Base-by-base conservation (phyloP, 2,113 vertebrate species). In the Oriolus oriolus region DNA sequence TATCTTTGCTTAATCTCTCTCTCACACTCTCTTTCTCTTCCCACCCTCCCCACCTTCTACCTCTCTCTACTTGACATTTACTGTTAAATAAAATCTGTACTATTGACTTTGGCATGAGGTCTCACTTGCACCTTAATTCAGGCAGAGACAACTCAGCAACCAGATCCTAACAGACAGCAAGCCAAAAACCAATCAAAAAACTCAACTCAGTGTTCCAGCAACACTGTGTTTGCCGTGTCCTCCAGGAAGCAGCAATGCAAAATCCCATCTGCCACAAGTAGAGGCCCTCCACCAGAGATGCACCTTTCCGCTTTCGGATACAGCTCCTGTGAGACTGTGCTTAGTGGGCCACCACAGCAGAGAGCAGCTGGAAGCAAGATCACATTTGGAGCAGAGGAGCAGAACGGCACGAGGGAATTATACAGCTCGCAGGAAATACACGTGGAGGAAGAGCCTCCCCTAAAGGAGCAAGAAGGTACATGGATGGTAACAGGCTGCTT, bases 161-260 rank as follows among this genome's bases (percentile, higher is more conserved):
- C 31, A 33, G 17, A 68, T 52, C 11, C 33, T 59, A 35, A 42
- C 17, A 21, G 44, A 68, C 1, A 91, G 31, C 17, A 78, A 73
- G 31, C 14, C 19, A 59, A 90, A 84, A 84, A 12, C 0, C 20
- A 64, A 35, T 10, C 6, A 21, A 41, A 89, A 60, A 59, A 2
- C 39, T 45, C 45, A 21, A 3, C 30, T 18, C 65, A 75, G 42
- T 1, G 0, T 44, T 53, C 45, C 31, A 84, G 28, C 63, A 87
- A 59, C 27, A 24, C 20, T 0, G 0, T 15, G 11, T 84, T 81
- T 84, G 33, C 47, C 0, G 0, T 11, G 33, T 42, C 23, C 60
- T 70, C 33, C 47, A 44, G 60, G 24, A 59, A 73, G 59, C 33
- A 89, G 23, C 35, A 44, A 44, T 60, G 35, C 39, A 63, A 54